Evolutionary conservation across 2,888 invertebrate genomes (phyloP).

Genomic region (Alloplasta piceator): DNA sequence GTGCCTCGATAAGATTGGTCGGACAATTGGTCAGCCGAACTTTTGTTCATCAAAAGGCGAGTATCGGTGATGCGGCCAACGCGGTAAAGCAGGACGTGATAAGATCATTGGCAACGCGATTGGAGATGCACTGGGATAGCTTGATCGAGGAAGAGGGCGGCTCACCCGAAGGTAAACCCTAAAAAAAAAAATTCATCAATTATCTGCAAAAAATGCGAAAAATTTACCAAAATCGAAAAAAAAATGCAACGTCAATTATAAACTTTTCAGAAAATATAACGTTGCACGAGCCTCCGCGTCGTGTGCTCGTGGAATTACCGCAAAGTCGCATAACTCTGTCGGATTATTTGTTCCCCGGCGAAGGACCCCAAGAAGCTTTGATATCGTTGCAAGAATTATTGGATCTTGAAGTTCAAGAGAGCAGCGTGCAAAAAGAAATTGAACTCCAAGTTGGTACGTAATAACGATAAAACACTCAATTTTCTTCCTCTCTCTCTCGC

Average conservation of each 20-base stretch:
- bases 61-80: conserved; percentile 88
- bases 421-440: conserved; percentile 88
- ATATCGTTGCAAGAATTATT: conserved; percentile 92
- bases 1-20: conserved; percentile 88
- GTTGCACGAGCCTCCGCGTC: conserved; percentile 94
- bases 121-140: conserved; percentile 97
- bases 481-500: too few species aligned
- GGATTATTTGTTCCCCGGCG: conserved; percentile 96
- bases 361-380: conserved; percentile 92
- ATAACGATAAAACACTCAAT: background rate
- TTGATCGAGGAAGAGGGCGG: conserved; percentile 92
- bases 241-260: background rate
- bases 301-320: conserved; percentile 91
- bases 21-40: conserved; percentile 90
- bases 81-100: conserved; percentile 93
- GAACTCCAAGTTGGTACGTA: conserved; percentile 91
- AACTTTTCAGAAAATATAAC: conserved; percentile 87
- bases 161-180: conserved; percentile 87
- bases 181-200: conserved; percentile 5
- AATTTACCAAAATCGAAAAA: background rate
- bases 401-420: conserved; percentile 89
- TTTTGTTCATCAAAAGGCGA: conserved; percentile 91
- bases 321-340: conserved; percentile 89
- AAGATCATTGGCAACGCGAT: conserved; percentile 92
- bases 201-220: background rate